Conservation (phyloP, 2,113 vertebrate species). For the Protobothrops mucrosquamatus region DNA sequence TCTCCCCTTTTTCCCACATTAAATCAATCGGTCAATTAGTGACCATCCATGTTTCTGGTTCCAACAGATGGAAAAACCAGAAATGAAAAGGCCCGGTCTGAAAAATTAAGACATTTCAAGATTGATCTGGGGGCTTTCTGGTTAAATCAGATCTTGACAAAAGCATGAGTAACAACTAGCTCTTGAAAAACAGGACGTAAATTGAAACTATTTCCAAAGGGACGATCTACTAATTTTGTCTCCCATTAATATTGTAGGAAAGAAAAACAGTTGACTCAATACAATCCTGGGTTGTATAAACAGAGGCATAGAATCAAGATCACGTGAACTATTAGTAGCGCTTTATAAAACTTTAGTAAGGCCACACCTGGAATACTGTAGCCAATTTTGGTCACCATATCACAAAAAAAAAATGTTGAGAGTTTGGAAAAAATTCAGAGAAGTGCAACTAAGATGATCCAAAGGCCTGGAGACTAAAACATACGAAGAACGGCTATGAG, state of each 20-base stretch:
- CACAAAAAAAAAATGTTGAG: no score
- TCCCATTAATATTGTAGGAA: slow-evolving; percentile 33
- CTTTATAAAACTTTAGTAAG: no score
- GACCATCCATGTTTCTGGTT: slow-evolving; percentile 39
- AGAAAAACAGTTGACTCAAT: slow-evolving; percentile 43
- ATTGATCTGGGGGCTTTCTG: slow-evolving; percentile 40
- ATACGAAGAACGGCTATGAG: no score
- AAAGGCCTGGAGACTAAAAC: no score
- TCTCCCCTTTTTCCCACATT: not conserved
- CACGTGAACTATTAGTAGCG: no score
- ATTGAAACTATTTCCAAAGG: slow-evolving; percentile 42
- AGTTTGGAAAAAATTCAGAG: no score
- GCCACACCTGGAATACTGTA: no score
- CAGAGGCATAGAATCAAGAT: no score
- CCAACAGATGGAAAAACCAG: slow-evolving; percentile 43
- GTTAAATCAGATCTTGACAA: not conserved
- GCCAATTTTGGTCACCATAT: no score
- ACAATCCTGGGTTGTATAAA: no score
- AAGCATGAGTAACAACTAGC: slow-evolving; percentile 23
- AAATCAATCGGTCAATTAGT: slow-evolving; percentile 12
- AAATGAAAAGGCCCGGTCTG: slow-evolving; percentile 9
- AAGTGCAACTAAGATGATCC: no score
- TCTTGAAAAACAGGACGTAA: slow-evolving; percentile 26
- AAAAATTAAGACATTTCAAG: slow-evolving; percentile 24
- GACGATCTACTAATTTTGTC: slow-evolving; percentile 38